Evolutionary conservation across 2,888 invertebrate genomes (phyloP), one percentile per base, ranked within the genome.

Genomic region (Euplexia lucipara): DNA sequence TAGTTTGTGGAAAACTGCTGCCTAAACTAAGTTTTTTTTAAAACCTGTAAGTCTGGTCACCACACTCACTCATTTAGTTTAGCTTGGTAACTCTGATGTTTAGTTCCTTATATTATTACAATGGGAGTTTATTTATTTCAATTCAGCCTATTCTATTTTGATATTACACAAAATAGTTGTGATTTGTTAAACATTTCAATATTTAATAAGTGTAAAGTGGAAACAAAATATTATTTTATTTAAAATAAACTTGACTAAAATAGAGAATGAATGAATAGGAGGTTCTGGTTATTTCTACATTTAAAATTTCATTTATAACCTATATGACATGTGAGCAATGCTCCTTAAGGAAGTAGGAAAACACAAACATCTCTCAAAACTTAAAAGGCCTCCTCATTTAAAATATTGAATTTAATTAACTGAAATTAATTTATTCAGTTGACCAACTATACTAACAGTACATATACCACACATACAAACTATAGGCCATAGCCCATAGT

Each of bases 361-460:
- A 66, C 16, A 22, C 5, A 5, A 35, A 53, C 16, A 26, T 4
- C 5, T 30, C 16, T 22, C 1, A 39, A 34, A 53, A 69, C 32
- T 8, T 16, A 14, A 10, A 22, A 9, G 10, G 8, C 49, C 61
- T 70, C 37, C 48, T 41, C 18, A 37, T 60, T 63, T 12, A 49
- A 70, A 8, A 49, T 22, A 48, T 34, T 10, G n/a, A 14, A 44
- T 68, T 54, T 14, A n/a, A 57, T 20, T 5, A 26, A 34, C 30
- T n/a, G 16, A 44, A 44, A 34, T 35, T 16, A 10, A 35, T 35
- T n/a, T n/a, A n/a, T n/a, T n/a, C n/a, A n/a, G n/a, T n/a, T n/a
- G n/a, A n/a, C n/a, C n/a, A n/a, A n/a, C n/a, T n/a, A n/a, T n/a
- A n/a, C n/a, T n/a, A n/a, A n/a, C n/a, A n/a, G n/a, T n/a, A n/a